Evolutionary conservation across 2,888 invertebrate genomes (phyloP), one percentile per base, ranked within the genome.

Genomic region (Sesia apiformis): DNA sequence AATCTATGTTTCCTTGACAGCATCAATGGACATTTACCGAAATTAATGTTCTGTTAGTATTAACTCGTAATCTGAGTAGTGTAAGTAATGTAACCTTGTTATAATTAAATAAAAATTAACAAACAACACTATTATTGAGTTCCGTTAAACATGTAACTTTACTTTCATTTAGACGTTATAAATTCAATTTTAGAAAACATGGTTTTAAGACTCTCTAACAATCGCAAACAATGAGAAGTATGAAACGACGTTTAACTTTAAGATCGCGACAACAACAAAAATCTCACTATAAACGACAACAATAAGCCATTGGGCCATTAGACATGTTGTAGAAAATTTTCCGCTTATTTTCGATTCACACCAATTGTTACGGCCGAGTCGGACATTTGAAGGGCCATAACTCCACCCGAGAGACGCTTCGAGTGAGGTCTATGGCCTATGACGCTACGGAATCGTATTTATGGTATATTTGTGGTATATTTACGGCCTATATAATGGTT

Each of bases 271-370:
- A 70, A 77, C 72, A 70, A 70, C 70, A 72, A 74, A 70, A 71
- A 74, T 67, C 73, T 72, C 69, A 72, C 74, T 73, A 72, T 74
- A 63, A 68, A 46, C 23, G 70, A 82, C 81, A 87, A 87, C 86
- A 88, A 86, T 88, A 83, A 81, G 78, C 86, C 77, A 87, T 88
- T 88, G 87, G 87, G 78, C 86, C 77, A 87, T 88, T 88, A 88
- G 87, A 86, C 80, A 83, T 79, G 74, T 81, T 79, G 84, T 79
- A 74, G 81, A 86, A 23, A 81, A 87, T 87, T 88, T 88, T 86
- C 88, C 84, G 84, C 84, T 83, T 82, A 84, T 88, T 88, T 87
- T 81, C 82, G 84, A 87, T 87, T 88, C 84, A 81, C 81, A 75
- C 72, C 80, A 82, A 86, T 86, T 82, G 88, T 83, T 81, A 80